Evolutionary conservation across 2,888 invertebrate genomes (phyloP).

Genomic region (Cylloceria caligata): DNA sequence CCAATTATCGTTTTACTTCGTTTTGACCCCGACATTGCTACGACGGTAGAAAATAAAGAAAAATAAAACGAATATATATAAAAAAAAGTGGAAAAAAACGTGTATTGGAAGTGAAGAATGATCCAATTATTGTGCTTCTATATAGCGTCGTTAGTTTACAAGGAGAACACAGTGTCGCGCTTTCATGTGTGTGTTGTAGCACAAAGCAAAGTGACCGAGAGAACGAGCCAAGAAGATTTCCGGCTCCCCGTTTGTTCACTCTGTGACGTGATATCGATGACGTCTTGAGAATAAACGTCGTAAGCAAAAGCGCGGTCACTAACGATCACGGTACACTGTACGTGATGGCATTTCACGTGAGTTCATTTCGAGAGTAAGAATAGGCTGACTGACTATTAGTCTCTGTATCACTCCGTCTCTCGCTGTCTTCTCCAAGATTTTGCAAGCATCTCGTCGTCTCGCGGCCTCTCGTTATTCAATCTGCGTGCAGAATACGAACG

Average conservation of each 20-base stretch:
- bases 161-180: constrained; percentile 30
- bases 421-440: constrained; percentile 8
- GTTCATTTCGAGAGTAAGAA: constrained; percentile 39
- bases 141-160: constrained; percentile 26
- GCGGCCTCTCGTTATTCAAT: constrained; percentile 7
- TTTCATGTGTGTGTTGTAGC: not conserved
- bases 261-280: constrained; percentile 63
- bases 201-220: constrained; percentile 16
- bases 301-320: constrained; percentile 18
- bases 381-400: constrained; percentile 27
- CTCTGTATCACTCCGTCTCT: constrained; percentile 14
- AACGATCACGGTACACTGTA: constrained; percentile 32
- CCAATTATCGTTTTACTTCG: constrained; percentile 56
- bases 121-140: constrained; percentile 40
- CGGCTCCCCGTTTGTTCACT: constrained; percentile 4
- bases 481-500: not conserved
- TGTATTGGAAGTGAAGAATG: constrained; percentile 15
- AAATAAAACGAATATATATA: not conserved
- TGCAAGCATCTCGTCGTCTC: constrained; percentile 16
- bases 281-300: constrained; percentile 44
- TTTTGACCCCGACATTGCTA: constrained; percentile 60
- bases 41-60: constrained; percentile 7
- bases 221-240: constrained; percentile 27
- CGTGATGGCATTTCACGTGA: constrained; percentile 47
- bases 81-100: not conserved